Base-by-base conservation (phyloP, 2,113 vertebrate species). In the Nicator chloris region DNA sequence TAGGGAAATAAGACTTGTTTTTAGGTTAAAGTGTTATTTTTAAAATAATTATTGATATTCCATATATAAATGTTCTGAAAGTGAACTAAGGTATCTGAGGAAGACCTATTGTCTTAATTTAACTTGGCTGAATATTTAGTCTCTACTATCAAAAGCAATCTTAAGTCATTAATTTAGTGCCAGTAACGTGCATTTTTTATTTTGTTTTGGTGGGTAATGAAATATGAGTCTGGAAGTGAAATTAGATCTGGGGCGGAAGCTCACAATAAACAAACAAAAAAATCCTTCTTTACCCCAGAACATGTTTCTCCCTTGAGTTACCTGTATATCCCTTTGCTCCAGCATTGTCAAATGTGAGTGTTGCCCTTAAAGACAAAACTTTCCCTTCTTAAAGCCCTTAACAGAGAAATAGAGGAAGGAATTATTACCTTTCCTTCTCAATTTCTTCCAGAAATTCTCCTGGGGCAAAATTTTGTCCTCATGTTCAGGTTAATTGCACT, bases 231-330 rank as follows among this genome's bases (percentile, higher is more conserved):
- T 82, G 31, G 15, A 64, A 68, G 7, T 53, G 10, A 65, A 63
- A 10, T 27, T 66, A 54, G 11, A 64, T 3, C 6, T 31, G 2
- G 0, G 1, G 2, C 7, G 0, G 0, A 11, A 49, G 16, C 1
- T 13, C 26, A 49, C 7, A 30, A 11, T 33, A 61, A 71, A 39
- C 3, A n/a, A n/a, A n/a, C 1, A 33, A 37, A 85, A 73, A 82
- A 47, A 4, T 2, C 77, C 2, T 45, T 60, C 6, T 65, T 68
- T 80, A 60, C 27, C 11, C 8, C 11, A 69, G 12, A 79, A 2
- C 12, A 11, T 59, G 7, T 45, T 84, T 69, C 23, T 40, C 9
- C 12, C 40, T 69, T 88, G 37, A 57, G 5, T 18, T 61, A 51
- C 9, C 31, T 65, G 1, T 15, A n/a, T 2, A 2, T 65, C 8